phyloP scores from a whole-genome alignment of 2,888 invertebrate species.

The Apamea monoglypha region DNA sequence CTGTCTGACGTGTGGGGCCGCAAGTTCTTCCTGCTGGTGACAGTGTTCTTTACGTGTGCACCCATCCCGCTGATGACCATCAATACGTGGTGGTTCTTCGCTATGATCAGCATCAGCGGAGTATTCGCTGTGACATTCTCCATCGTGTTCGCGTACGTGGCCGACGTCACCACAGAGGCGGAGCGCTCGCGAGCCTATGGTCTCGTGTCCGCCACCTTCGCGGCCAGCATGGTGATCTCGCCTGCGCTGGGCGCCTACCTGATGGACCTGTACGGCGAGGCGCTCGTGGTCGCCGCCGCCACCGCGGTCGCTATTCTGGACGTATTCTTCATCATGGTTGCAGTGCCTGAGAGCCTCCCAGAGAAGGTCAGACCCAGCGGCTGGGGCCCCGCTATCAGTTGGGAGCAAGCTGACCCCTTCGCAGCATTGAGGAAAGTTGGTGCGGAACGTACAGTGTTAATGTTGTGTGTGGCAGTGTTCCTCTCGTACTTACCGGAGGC shows the following conservation, averaged over 20 bases:
- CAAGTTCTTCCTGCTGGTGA: constrained; percentile 98
- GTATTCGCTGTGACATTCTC: constrained; percentile 99
- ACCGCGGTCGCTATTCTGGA: constrained; percentile 98
- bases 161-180: constrained; percentile 99
- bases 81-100: constrained; percentile 99
- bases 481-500: constrained; percentile 99
- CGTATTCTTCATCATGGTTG: constrained; percentile 99
- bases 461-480: constrained; percentile 99
- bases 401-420: constrained; percentile 99
- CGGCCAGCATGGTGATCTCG: constrained; percentile 99
- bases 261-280: constrained; percentile 95
- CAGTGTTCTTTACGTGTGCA: constrained; percentile 99
- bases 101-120: constrained; percentile 99
- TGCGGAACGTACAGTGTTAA: constrained; percentile 98
- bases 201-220: constrained; percentile 99
- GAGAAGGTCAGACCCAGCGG: constrained; percentile 95
- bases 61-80: constrained; percentile 99
- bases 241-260: constrained; percentile 98
- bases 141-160: constrained; percentile 99
- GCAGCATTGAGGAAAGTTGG: constrained; percentile 97
- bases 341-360: constrained; percentile 99
- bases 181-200: constrained; percentile 99
- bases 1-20: constrained; percentile 99
- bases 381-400: constrained; percentile 97
- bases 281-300: constrained; percentile 97